phyloP scores from a whole-genome alignment of 2,888 invertebrate genomes.

The Diadegma fenestrale region DNA sequence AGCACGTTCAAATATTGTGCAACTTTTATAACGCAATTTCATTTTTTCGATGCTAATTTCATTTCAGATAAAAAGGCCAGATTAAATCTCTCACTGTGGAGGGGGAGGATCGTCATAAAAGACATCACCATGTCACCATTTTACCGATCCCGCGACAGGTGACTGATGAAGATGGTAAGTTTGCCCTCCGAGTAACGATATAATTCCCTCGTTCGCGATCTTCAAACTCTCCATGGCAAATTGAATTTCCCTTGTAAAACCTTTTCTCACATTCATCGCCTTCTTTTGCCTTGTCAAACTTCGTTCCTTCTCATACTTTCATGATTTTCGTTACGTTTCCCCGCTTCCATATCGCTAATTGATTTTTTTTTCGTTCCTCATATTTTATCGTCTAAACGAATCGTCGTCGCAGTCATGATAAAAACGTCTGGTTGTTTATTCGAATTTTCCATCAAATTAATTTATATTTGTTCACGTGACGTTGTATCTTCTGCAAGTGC shows the following conservation, averaged over 20 bases:
- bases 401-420: not conserved
- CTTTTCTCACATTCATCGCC: not conserved
- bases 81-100: constrained; percentile 78
- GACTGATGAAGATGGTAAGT: constrained; percentile 75
- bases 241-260: constrained; percentile 30
- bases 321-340: not conserved
- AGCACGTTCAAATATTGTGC: not conserved
- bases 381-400: not conserved
- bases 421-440: not conserved
- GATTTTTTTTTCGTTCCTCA: not conserved
- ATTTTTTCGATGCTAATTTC: not conserved
- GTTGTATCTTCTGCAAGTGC: not conserved
- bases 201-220: not conserved
- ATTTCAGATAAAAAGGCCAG: constrained; percentile 69
- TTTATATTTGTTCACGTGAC: not conserved
- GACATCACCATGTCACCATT: constrained; percentile 78
- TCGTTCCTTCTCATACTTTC: not conserved
- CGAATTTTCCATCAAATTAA: not conserved
- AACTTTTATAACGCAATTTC: not conserved
- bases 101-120: constrained; percentile 77
- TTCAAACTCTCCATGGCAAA: not conserved
- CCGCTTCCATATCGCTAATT: not conserved
- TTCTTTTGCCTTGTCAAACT: not conserved
- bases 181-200: constrained; percentile 7
- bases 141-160: constrained; percentile 75